Base-by-base conservation (phyloP, 2,888 invertebrate genomes). In the Ophion slaviceki region DNA sequence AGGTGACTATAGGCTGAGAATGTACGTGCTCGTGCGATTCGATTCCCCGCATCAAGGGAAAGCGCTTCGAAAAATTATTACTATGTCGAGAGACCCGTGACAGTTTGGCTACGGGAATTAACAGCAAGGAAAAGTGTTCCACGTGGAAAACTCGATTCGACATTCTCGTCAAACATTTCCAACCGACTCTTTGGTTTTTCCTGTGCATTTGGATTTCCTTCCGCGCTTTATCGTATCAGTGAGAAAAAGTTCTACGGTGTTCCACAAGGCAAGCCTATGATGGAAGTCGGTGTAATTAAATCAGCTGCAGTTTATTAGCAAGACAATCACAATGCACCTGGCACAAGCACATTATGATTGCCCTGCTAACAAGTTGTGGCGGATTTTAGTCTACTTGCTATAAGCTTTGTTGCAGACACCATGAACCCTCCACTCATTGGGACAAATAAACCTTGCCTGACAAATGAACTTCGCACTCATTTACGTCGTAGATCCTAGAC, bases 11-110 rank as follows among this genome's bases (percentile, higher is more conserved):
- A 79, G 61, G 80, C 71, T 71, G 66, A 78, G 80, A 80, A 80
- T 70, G 68, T 66, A 70, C 20, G 71, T 75, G 66, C 40, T 76
- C 53, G 64, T 59, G 64, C 47, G 32, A 61, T 74, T n/a, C 20
- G 40, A 72, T 28, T 80, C 57, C 70, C 24, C 68, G 17, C 59
- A 72, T 64, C 72, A 70, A 83, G 70, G 61, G 36, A 80, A 68
- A 80, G 45, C 61, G 67, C 62, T 75, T 64, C 36, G 62, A 81
- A 77, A 70, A 67, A 84, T 84, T 72, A 74, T 71, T 77, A 84
- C 40, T 61, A 68, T 75, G 71, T 11, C 14, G 20, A 8, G 10
- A 24, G 66, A 24, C n/a, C 11, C 8, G 11, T 47, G 32, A 59
- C 14, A 53, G 40, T 8, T 11, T 40, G 24, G 7, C 61, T 28